These are phyloP conservation scores for Gymnoscopelus microlampas DNA, from an alignment of 2,797 vertebrate genomes.

Conservation along the genomic window DNA sequence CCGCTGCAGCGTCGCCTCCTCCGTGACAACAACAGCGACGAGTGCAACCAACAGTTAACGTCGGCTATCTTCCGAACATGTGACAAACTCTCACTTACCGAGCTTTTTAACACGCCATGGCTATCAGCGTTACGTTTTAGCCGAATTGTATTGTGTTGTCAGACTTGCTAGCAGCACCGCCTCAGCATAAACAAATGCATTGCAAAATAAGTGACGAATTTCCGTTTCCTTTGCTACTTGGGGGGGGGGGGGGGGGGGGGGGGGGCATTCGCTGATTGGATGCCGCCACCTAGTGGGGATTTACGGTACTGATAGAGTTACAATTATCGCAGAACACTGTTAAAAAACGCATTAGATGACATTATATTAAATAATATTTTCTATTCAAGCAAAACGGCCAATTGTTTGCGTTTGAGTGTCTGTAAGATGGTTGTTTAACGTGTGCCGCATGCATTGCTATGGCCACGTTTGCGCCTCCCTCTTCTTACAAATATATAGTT, in stretches of 20 bases:
- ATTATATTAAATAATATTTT: no score
- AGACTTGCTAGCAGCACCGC: background rate
- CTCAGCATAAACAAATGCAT: conserved; percentile 66
- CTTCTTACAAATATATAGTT: no score
- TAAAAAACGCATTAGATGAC: no score
- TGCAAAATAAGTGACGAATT: conserved; percentile 61
- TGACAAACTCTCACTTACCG: background rate
- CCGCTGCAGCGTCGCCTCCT: background rate
- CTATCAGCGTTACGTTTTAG: background rate
- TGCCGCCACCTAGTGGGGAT: conserved; percentile 56
- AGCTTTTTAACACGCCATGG: conserved; percentile 28
- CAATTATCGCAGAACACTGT: no score
- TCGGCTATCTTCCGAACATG: background rate
- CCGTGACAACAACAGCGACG: conserved; percentile 12
- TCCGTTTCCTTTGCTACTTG: conserved; percentile 70
- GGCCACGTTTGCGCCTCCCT: no score
- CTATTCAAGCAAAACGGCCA: no score
- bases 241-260: no score
- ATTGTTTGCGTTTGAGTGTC: no score
- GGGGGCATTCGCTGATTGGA: rapidly evolving
- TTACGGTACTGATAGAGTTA: conserved; percentile 32
- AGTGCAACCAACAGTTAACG: conserved; percentile 1
- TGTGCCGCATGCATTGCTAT: no score
- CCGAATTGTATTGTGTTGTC: background rate
- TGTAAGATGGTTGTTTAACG: no score